These are phyloP conservation scores for Panurus biarmicus DNA, from an alignment of 2,113 vertebrate species.

Conservation along the genomic window DNA sequence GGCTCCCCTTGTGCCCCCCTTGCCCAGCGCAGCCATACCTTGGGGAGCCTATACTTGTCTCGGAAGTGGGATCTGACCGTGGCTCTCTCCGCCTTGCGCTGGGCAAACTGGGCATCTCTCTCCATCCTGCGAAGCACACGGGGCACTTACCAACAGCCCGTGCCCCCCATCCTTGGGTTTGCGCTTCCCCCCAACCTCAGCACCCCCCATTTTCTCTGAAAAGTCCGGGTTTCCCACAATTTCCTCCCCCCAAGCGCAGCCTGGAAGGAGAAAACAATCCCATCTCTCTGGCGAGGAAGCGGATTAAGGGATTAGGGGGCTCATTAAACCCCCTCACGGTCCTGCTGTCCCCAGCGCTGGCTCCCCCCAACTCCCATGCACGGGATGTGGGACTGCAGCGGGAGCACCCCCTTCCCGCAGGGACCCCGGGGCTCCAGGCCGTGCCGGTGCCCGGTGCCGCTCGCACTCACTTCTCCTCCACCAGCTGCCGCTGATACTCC, in stretches of 20 bases:
- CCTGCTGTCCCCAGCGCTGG: not conserved
- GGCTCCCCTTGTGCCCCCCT: accelerated
- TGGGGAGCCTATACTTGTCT: conserved; percentile 93
- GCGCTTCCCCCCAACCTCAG: accelerated
- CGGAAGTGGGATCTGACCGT: conserved; percentile 90
- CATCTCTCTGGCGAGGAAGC: conserved; percentile 41
- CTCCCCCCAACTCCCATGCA: not conserved
- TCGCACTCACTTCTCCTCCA: conserved; percentile 92
- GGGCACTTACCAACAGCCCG: not conserved
- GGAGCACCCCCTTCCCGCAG: not conserved
- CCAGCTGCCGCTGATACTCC: conserved; percentile 93
- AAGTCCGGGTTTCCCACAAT: not conserved
- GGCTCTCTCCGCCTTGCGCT: conserved; percentile 94
- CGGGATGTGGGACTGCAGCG: not conserved
- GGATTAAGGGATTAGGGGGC: conserved; percentile 74
- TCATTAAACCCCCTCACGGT: not conserved
- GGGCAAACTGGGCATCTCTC: conserved; percentile 86
- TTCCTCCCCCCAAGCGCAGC: not conserved
- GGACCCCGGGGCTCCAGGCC: not conserved
- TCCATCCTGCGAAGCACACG: conserved; percentile 76
- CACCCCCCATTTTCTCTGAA: not conserved
- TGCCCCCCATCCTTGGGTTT: accelerated
- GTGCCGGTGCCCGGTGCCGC: accelerated
- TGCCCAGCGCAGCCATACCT: conserved; percentile 68
- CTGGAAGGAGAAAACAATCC: conserved; percentile 33